Evolutionary conservation across 2,797 vertebrate species (phyloP).

Genomic region (Potorous gilbertii): DNA sequence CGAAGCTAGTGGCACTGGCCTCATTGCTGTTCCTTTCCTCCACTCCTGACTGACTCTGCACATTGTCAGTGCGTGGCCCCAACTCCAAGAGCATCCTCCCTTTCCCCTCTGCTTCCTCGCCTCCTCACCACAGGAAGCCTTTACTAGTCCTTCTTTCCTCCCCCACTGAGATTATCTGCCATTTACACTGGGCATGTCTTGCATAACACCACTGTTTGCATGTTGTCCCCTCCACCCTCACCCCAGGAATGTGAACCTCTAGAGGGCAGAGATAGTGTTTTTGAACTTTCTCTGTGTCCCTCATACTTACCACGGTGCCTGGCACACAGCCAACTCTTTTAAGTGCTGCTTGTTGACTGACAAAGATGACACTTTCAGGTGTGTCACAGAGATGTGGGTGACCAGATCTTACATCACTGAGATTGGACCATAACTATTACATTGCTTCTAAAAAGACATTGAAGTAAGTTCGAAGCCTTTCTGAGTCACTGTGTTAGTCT

Average conservation of each 20-base stretch:
- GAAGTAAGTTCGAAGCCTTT: neutral
- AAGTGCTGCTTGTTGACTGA: neutral
- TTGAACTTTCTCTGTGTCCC: neutral
- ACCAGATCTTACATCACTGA: neutral
- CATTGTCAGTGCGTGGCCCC: neutral
- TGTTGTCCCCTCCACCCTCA: too few relatives aligned
- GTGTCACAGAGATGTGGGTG: neutral
- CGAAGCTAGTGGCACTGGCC: neutral
- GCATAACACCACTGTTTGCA: neutral
- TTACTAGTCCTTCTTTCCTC: neutral
- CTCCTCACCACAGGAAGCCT: neutral
- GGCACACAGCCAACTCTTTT: neutral
- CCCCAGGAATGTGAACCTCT: neutral
- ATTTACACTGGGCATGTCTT: neutral
- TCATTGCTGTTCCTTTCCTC: neutral
- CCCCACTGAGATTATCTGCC: neutral
- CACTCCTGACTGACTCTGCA: neutral
- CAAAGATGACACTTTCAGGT: neutral
- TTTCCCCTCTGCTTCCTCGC: neutral
- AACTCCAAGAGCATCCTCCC: neutral
- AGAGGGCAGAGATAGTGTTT: neutral
- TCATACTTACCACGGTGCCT: neutral
- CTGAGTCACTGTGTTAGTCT: neutral
- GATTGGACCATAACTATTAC: neutral
- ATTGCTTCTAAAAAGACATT: neutral